Conservation (phyloP, 2,888 invertebrate species). For the Tholera decimalis region DNA sequence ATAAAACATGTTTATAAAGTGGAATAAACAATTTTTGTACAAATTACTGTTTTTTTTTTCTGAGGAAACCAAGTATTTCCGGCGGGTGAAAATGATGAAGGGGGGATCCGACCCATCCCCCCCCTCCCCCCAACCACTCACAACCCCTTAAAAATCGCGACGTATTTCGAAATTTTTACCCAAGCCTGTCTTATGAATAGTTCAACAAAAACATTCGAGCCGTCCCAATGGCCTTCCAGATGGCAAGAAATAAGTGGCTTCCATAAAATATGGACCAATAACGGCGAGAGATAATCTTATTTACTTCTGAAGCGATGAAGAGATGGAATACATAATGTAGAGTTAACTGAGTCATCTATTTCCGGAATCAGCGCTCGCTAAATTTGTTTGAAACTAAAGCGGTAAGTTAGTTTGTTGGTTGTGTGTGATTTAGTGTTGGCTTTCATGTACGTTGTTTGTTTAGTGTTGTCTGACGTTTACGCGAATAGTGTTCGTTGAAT, state of each 20-base stretch:
- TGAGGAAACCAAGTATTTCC: too few relatives aligned
- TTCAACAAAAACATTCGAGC: conserved; percentile 24
- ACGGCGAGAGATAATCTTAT: conserved; percentile 35
- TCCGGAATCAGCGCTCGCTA: conserved; percentile 35
- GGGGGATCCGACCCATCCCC: too few relatives aligned
- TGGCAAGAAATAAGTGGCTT: conserved; percentile 36
- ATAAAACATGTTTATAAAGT: too few relatives aligned
- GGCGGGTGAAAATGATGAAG: too few relatives aligned
- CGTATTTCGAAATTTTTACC: too few relatives aligned
- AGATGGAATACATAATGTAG: conserved; percentile 46
- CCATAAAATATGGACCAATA: conserved; percentile 32
- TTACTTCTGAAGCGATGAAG: conserved; percentile 24
- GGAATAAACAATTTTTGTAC: too few relatives aligned
- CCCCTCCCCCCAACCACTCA: too few relatives aligned
- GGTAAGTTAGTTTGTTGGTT: conserved; percentile 37
- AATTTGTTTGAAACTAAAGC: conserved; percentile 54
- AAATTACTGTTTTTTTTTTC: too few relatives aligned
- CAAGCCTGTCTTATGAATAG: conserved; percentile 2
- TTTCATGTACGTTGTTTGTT: conserved; percentile 31
- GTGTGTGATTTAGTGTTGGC: conserved; percentile 40
- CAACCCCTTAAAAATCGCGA: too few relatives aligned
- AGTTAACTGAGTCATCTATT: conserved; percentile 50
- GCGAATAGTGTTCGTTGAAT: conserved; percentile 16
- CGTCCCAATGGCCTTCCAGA: conserved; percentile 27
- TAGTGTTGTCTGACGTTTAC: conserved; percentile 28